Conservation (phyloP, 2,888 invertebrate genomes). For the Parochlus steinenii region DNA sequence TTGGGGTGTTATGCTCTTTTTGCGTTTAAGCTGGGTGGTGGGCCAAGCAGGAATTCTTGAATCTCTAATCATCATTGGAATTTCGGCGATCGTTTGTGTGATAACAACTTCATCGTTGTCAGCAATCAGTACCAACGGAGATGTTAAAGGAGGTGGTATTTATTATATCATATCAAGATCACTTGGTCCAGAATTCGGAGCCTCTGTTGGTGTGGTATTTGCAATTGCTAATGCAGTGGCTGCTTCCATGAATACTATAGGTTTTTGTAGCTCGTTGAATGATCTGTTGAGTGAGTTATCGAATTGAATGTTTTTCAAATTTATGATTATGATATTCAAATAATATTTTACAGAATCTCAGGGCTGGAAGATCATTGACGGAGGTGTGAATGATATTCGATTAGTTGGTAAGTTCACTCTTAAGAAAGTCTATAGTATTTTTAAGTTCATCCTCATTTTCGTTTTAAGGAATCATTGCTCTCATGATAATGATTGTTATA, state of each 20-base stretch:
- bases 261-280: conserved; percentile 87
- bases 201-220: conserved; percentile 93
- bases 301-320: too few species aligned
- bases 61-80: conserved; percentile 55
- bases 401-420: too few species aligned
- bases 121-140: conserved; percentile 89
- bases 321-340: too few species aligned
- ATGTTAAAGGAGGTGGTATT: conserved; percentile 95
- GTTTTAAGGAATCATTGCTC: conserved; percentile 44
- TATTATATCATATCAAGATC: conserved; percentile 96
- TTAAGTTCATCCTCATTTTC: neutral
- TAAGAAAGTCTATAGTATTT: neutral
- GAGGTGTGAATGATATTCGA: conserved; percentile 59
- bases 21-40: conserved; percentile 94
- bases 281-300: conserved; percentile 47
- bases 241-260: conserved; percentile 93
- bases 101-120: conserved; percentile 75
- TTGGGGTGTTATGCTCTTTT: conserved; percentile 98
- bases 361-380: conserved; percentile 57
- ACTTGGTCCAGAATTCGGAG: conserved; percentile 92
- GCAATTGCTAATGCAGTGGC: conserved; percentile 95
- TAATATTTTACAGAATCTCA: conserved; percentile 29
- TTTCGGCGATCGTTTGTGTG: conserved; percentile 69
- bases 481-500: conserved; percentile 65
- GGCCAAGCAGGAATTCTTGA: conserved; percentile 77